These are phyloP conservation scores for Protophormia terraenovae DNA, from an alignment of 2,888 invertebrate species.

Conservation along the genomic window DNA sequence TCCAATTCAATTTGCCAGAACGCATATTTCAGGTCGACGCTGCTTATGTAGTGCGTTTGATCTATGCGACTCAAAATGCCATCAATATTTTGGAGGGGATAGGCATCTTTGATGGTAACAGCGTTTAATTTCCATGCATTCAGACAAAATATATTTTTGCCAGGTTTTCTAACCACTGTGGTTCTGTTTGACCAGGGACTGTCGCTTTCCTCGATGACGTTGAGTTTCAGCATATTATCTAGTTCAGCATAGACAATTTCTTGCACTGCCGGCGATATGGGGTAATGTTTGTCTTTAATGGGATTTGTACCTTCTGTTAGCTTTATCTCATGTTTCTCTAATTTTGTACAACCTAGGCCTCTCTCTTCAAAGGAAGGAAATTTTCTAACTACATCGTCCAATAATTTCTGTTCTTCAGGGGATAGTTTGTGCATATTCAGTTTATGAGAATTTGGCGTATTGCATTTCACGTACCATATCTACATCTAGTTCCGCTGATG, in stretches of 20 bases:
- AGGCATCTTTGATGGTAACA: no score
- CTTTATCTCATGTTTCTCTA: not conserved
- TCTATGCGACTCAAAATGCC: no score
- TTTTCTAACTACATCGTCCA: not conserved
- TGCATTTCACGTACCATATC: not conserved
- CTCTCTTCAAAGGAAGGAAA: not conserved
- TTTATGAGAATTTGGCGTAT: not conserved
- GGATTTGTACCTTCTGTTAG: not conserved
- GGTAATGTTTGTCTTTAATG: not conserved
- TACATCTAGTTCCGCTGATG: not conserved
- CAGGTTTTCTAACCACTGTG: no score
- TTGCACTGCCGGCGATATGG: not conserved
- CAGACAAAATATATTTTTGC: no score
- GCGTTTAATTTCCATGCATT: no score
- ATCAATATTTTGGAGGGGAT: no score
- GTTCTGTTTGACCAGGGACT: no score
- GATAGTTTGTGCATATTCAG: not conserved
- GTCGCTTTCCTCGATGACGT: no score
- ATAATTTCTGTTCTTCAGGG: not conserved
- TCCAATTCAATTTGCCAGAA: no score
- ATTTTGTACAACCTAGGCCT: not conserved
- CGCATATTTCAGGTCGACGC: no score
- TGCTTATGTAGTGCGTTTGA: no score
- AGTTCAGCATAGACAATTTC: not conserved
- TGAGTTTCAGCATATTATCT: not conserved